Base-by-base conservation (phyloP, 2,888 invertebrate species). In the Drosophila aldrichi region DNA sequence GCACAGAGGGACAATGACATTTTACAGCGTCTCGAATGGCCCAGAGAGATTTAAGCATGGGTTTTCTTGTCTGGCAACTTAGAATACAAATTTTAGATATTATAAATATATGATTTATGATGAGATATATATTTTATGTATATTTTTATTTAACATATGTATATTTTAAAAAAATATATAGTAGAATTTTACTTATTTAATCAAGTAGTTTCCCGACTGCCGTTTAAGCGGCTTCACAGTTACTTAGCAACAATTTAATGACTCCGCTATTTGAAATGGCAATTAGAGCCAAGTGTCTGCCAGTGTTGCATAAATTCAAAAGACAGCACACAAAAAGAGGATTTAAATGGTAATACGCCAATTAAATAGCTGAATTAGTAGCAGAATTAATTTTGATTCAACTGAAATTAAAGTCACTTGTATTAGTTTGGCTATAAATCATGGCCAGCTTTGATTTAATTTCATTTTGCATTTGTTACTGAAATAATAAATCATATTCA, bases 401-500 rank as follows among this genome's bases (percentile, higher is more conserved):
- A 34, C 20, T 43, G n/a, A 18, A 40, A 34, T 14, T 40, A 2
- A 34, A 43, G 6, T 32, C 43, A 54, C 7, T 14, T 41, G 29
- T 7, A 18, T 55, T 41, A n/a, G 20, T 41, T 41, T 2, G 29
- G 14, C n/a, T 25, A 29, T 41, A 41, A 55, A 41, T 55, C 16
- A 16, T 32, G 8, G 20, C 43, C n/a, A 34, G 43, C 8, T 43
- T n/a, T 14, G 32, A 43, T 25, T 40, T 54, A 5, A 41, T 55
- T 18, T 14, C 41, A 55, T 41, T 55, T 36, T 3, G 20, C 4
- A 54, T 51, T 20, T 36, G 18, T 20, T 7, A 54, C n/a, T 14
- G n/a, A 40, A 18, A 41, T 20, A 41, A 43, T 56, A 56, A 56
- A 56, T 56, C 43, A 56, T 32, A 3, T 18, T 1, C 18, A 36